Base-by-base conservation (phyloP, 2,888 invertebrate genomes). In the Elysia crispata region DNA sequence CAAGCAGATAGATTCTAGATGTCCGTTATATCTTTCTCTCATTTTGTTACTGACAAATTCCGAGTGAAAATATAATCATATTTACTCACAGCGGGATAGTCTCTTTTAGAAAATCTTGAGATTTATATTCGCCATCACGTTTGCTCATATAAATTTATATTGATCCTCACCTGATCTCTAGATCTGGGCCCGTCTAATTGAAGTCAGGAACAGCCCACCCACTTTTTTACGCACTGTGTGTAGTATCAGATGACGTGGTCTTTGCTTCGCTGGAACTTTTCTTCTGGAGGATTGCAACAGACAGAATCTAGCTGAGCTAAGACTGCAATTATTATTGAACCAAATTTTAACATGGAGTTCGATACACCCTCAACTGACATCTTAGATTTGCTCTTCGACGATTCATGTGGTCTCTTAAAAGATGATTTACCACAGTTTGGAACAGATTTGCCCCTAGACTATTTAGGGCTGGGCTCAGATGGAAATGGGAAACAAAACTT, bases 321-420 rank as follows among this genome's bases (percentile, higher is more conserved):
- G 28, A 67, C 33, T 15, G 18, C 8, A 62, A 30, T 54, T 28
- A 41, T n/a, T 8, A 33, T 28, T 67, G 49, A 18, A 23, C 64
- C 41, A 80, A 41, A 41, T 41, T 41, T 41, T 41, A 41, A 73
- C 13, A 84, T 84, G 84, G 83, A 82, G 72, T 54, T 82, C 23
- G 81, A 78, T 31, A 70, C 78, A 31, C 77, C 82, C 18, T 75
- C 83, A 1, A 66, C 79, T 25, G 81, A 88, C n/a, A 86, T 89
- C 33, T 79, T 90, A 60, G 89, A 90, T 78, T 49, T 90, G 79
- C 83, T 90, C 30, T 90, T 90, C 84, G 88, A 90, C 83, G 83
- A 86, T 72, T 81, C 84, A 69, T 87, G 87, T 64, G 89, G 89
- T 18, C 80, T 89, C 41, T 78, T 89, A 54, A 86, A 85, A 57